A percentile compares a stretch with the other conserved stretches of the same genome.
phyloP scores from a whole-genome alignment of 2,797 vertebrate genomes.

The Apodemus agrarius region DNA sequence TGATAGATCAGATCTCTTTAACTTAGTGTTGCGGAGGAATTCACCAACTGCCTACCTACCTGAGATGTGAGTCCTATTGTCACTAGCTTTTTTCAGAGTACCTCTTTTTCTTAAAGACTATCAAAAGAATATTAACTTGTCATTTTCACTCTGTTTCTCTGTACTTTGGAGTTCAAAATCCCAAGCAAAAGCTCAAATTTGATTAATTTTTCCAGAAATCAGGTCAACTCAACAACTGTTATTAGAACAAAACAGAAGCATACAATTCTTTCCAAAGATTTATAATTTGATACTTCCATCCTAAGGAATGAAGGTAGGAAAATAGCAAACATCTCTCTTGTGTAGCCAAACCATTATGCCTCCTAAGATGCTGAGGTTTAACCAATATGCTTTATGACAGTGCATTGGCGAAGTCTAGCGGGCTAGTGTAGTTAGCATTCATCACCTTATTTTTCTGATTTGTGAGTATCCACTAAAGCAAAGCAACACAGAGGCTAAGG shows the following conservation, averaged over 20 bases:
- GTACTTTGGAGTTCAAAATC: neutral
- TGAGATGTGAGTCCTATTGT: neutral
- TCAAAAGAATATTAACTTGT: neutral
- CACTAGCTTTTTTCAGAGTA: neutral
- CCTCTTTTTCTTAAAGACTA: neutral
- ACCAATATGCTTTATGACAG: no score
- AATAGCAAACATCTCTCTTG: neutral
- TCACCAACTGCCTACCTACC: neutral
- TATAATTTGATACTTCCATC: neutral
- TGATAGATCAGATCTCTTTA: neutral
- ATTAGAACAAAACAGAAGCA: neutral
- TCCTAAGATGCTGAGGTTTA: neutral
- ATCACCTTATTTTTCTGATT: slow-evolving; percentile 57
- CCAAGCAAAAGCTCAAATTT: neutral
- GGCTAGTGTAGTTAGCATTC: neutral
- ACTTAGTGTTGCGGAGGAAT: neutral
- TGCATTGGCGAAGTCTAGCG: neutral
- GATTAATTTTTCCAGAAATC: neutral
- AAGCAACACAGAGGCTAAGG: neutral
- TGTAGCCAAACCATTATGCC: neutral
- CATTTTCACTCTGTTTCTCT: slow-evolving; percentile 2
- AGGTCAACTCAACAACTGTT: neutral
- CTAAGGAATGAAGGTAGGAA: neutral
- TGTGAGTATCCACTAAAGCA: slow-evolving; percentile 59
- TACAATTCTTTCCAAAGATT: neutral